Conservation (phyloP, 2,888 invertebrate species). For the Pegoplata infirma region DNA sequence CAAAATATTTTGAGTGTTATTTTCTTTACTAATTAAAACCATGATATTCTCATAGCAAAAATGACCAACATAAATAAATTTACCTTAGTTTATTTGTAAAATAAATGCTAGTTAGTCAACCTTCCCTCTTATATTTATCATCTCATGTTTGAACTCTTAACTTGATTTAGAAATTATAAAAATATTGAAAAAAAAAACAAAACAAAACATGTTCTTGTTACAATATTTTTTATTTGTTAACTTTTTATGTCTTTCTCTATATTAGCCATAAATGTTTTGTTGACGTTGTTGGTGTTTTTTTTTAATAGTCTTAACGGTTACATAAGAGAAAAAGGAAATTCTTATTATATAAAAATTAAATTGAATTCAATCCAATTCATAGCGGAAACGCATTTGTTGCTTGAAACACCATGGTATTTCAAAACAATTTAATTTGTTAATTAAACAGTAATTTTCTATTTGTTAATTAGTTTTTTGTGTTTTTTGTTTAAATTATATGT, state of each 20-base stretch:
- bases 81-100: no score
- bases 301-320: conserved; percentile 26
- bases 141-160: conserved; percentile 12
- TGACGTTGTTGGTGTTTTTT: conserved; percentile 1
- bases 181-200: neutral
- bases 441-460: neutral
- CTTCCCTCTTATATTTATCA: neutral
- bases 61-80: no score
- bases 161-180: conserved; percentile 43
- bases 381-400: conserved; percentile 22
- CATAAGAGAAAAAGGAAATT: conserved; percentile 45
- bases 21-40: no score
- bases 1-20: no score
- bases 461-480: neutral
- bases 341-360: conserved; percentile 42
- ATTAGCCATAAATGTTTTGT: conserved; percentile 27
- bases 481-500: conserved; percentile 12
- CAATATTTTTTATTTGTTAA: neutral
- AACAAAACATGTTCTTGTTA: conserved; percentile 26
- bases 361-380: conserved; percentile 36
- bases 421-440: neutral
- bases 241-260: neutral
- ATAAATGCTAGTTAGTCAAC: neutral
- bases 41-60: no score
- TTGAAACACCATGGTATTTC: neutral